Conservation (phyloP, 2,888 invertebrate genomes). For the Amitus sp. region DNA sequence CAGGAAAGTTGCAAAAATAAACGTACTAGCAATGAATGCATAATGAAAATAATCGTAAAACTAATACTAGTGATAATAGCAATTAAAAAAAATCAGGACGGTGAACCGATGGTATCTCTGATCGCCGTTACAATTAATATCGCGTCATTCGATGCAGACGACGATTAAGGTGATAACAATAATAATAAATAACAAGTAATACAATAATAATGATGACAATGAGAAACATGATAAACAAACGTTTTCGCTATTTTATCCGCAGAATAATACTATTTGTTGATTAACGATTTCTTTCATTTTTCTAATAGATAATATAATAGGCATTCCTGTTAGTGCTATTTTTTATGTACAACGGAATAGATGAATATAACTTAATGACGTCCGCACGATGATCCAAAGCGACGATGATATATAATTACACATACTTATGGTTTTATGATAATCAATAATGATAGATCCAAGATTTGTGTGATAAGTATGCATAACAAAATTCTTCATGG, state of each 20-base stretch:
- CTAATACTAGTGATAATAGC: background rate
- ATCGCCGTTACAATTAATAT: background rate
- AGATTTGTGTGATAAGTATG: slow-evolving; percentile 3
- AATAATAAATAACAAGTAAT: slow-evolving; percentile 9
- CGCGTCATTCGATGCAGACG: background rate
- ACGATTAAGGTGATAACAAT: slow-evolving; percentile 6
- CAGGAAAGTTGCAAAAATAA: too few species aligned
- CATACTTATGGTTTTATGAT: background rate
- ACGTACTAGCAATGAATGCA: too few species aligned
- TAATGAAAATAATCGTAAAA: background rate
- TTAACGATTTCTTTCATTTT: slow-evolving; percentile 40
- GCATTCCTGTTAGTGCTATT: slow-evolving; percentile 10
- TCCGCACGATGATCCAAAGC: slow-evolving; percentile 6
- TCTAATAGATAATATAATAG: slow-evolving; percentile 24
- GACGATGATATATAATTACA: background rate
- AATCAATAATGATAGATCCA: background rate
- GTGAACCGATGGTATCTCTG: background rate
- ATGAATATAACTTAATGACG: slow-evolving; percentile 3
- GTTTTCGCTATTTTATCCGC: slow-evolving; percentile 14
- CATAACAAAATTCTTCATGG: slow-evolving; percentile 1
- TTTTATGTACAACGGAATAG: slow-evolving; percentile 3
- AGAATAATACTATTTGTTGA: slow-evolving; percentile 56
- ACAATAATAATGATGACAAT: slow-evolving; percentile 6
- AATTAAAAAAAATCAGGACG: background rate
- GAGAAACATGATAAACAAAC: slow-evolving; percentile 11